Evolutionary conservation across 2,888 invertebrate genomes (phyloP).

Genomic region (Macrosiphum euphorbiae): DNA sequence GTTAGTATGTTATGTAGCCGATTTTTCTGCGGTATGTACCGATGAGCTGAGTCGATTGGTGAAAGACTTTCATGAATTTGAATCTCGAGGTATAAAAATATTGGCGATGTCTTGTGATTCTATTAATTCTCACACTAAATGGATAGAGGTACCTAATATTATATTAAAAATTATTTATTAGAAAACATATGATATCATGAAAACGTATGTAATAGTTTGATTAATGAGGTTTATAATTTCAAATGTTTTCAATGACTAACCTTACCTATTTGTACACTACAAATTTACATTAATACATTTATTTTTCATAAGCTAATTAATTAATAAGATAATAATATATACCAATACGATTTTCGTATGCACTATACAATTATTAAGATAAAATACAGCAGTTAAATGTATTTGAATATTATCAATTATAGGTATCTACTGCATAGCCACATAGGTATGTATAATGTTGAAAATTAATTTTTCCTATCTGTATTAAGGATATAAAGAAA

Average conservation of each 20-base stretch:
- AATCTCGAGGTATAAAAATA: slow-evolving; percentile 48
- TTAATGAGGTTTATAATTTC: not conserved
- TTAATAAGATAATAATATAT: not conserved
- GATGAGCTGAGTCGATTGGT: slow-evolving; percentile 37
- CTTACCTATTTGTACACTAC: not conserved
- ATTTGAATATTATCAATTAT: not conserved
- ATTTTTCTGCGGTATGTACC: slow-evolving; percentile 58
- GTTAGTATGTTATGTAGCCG: slow-evolving; percentile 50
- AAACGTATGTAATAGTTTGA: not conserved
- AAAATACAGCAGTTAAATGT: not conserved
- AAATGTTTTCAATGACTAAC: not conserved
- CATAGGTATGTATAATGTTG: not conserved
- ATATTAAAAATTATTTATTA: not conserved
- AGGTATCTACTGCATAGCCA: not conserved
- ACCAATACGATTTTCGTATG: not conserved
- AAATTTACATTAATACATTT: not conserved
- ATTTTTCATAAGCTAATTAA: not conserved
- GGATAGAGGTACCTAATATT: slow-evolving; percentile 43
- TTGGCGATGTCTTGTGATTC: slow-evolving; percentile 58
- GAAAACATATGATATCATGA: not conserved
- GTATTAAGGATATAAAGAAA: slow-evolving; percentile 49
- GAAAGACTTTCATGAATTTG: slow-evolving; percentile 24
- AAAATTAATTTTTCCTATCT: not conserved
- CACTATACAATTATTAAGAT: not conserved
- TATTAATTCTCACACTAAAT: slow-evolving; percentile 32